These are phyloP conservation scores for Acrossocheilus fasciatus DNA, from an alignment of 2,797 vertebrate genomes.

Conservation along the genomic window DNA sequence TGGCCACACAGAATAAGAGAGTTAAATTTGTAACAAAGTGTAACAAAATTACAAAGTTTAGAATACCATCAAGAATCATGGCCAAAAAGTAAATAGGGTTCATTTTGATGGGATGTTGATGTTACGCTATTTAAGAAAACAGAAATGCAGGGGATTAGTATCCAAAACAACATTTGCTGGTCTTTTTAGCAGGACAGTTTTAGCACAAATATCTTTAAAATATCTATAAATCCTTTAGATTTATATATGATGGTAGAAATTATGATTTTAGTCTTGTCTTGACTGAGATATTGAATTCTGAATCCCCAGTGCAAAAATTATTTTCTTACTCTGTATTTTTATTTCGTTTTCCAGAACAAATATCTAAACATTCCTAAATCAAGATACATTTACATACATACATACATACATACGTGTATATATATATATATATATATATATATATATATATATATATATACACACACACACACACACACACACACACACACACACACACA, in stretches of 20 bases:
- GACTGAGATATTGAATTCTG: background rate
- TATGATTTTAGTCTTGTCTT: constrained; percentile 11
- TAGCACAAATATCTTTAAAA: constrained; percentile 2
- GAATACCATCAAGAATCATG: background rate
- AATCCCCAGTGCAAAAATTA: background rate
- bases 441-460: too few relatives aligned
- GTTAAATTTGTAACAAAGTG: background rate
- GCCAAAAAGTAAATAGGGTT: background rate
- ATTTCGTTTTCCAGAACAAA: background rate
- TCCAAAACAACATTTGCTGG: constrained; percentile 5
- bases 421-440: too few relatives aligned
- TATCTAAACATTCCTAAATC: background rate
- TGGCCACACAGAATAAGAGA: background rate
- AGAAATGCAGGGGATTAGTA: background rate
- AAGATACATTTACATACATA: background rate
- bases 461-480: too few relatives aligned
- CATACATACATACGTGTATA: too few relatives aligned
- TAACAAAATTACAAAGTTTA: background rate
- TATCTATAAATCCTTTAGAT: background rate
- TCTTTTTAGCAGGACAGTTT: constrained; percentile 34
- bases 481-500: too few relatives aligned
- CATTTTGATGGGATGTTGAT: background rate
- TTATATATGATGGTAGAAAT: background rate
- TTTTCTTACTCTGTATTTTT: background rate
- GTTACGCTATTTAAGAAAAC: constrained; percentile 2